Conservation (phyloP, 2,113 vertebrate species). For the Columba janthina region DNA sequence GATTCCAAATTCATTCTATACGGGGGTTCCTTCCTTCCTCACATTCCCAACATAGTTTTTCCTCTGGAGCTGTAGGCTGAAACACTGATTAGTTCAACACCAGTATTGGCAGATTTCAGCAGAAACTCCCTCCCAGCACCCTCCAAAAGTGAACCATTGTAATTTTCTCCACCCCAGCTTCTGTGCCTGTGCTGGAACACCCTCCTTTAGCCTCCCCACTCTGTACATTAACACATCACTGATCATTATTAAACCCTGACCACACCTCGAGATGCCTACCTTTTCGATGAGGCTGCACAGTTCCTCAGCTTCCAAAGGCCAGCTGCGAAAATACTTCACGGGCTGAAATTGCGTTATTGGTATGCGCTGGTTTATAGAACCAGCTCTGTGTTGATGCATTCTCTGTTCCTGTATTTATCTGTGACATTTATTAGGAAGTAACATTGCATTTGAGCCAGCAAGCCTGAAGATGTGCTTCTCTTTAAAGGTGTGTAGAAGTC, state of each 20-base stretch:
- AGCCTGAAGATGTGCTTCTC: background rate
- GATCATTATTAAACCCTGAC: rapidly evolving
- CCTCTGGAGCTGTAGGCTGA: background rate
- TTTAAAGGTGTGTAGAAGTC: background rate
- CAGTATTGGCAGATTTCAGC: background rate
- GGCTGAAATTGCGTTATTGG: background rate
- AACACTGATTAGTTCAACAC: background rate
- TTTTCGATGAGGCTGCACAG: background rate
- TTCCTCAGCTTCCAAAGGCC: background rate
- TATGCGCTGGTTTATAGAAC: background rate
- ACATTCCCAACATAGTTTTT: background rate
- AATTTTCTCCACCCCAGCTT: background rate
- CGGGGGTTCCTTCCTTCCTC: background rate
- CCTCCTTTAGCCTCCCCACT: background rate
- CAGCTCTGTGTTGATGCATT: background rate
- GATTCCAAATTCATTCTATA: background rate
- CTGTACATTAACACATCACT: background rate
- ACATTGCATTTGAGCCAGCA: background rate
- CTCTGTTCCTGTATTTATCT: background rate
- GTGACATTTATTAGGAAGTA: background rate
- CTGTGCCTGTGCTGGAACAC: background rate
- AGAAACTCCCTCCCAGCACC: background rate
- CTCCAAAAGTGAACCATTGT: background rate
- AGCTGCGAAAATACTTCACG: background rate
- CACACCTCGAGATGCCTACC: background rate